These are phyloP conservation scores for Orchesella cincta DNA, from an alignment of 1,140 invertebrate genomes.

Conservation along the genomic window DNA sequence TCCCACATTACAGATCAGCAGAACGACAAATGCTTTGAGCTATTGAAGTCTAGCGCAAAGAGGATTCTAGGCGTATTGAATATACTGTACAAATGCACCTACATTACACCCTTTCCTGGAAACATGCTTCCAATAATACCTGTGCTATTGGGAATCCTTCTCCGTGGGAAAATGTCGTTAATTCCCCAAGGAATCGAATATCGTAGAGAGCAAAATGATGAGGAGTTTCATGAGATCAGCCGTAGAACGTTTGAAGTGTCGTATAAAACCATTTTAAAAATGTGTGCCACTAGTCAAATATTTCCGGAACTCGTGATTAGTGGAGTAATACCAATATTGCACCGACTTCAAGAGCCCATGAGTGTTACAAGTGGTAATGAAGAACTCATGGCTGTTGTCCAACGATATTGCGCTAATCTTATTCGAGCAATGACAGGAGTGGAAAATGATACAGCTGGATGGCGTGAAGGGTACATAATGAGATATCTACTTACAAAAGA, in stretches of 20 bases:
- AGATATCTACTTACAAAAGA: constrained; percentile 25
- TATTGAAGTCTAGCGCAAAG: constrained; percentile 26
- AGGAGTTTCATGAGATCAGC: constrained; percentile 24
- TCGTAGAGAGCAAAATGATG: constrained; percentile 4
- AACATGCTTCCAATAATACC: constrained; percentile 16
- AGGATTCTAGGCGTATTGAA: constrained; percentile 30
- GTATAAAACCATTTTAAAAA: constrained; percentile 32
- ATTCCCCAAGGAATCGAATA: not conserved
- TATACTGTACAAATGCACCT: constrained; percentile 33
- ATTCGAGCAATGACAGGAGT: constrained; percentile 10
- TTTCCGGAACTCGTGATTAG: constrained; percentile 19
- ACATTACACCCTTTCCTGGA: constrained; percentile 8
- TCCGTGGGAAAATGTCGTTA: constrained; percentile 32
- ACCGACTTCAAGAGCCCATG: not conserved
- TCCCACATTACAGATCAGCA: not conserved
- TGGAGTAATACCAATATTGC: not conserved
- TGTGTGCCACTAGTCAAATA: constrained; percentile 13
- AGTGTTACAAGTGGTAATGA: not conserved
- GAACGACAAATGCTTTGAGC: not conserved
- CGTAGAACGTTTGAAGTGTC: constrained; percentile 25
- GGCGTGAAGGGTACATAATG: constrained; percentile 36
- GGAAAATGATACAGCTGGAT: constrained; percentile 38
- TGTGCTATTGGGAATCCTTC: constrained; percentile 18
- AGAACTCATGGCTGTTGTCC: constrained; percentile 18
- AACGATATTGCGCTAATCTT: constrained; percentile 26